Evolutionary conservation across 2,113 vertebrate genomes (phyloP).

Genomic region (Rhipidura dahli): DNA sequence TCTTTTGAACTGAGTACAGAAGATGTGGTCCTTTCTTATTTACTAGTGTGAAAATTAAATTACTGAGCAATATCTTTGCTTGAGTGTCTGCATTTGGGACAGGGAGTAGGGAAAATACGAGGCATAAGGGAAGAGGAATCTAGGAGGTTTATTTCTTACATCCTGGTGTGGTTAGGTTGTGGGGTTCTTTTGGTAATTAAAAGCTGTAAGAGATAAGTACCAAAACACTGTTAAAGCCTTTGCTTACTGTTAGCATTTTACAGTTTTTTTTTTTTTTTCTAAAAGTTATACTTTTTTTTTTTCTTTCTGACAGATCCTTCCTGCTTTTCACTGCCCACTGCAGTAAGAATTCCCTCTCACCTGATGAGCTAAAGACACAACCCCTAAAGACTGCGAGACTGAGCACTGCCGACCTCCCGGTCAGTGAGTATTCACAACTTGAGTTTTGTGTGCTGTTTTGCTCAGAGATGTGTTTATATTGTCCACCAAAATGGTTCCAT

Average conservation of each 20-base stretch:
- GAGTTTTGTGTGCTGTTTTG: neutral
- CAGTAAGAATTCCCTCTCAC: neutral
- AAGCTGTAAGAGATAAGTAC: neutral
- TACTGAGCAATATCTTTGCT: neutral
- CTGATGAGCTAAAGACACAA: neutral
- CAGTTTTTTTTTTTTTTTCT: neutral
- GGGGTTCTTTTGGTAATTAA: neutral
- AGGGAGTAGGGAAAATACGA: neutral
- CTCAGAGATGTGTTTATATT: neutral
- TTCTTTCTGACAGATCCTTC: constrained; percentile 16
- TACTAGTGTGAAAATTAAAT: neutral
- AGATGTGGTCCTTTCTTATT: neutral
- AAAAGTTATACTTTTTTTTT: neutral
- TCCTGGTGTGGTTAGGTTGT: neutral
- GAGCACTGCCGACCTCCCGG: neutral
- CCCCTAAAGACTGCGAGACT: neutral
- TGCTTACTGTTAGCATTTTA: neutral
- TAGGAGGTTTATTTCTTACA: neutral
- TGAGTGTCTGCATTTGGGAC: neutral
- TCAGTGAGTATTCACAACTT: constrained; percentile 61
- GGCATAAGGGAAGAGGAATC: neutral
- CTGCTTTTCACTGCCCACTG: neutral
- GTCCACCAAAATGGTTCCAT: constrained; percentile 13
- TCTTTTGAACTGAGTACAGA: neutral
- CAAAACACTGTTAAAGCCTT: neutral